Percentiles rank a stretch among this genome's conserved stretches.
Evolutionary conservation across 2,113 vertebrate genomes (phyloP).

Genomic region (Vulpes lagopus): DNA sequence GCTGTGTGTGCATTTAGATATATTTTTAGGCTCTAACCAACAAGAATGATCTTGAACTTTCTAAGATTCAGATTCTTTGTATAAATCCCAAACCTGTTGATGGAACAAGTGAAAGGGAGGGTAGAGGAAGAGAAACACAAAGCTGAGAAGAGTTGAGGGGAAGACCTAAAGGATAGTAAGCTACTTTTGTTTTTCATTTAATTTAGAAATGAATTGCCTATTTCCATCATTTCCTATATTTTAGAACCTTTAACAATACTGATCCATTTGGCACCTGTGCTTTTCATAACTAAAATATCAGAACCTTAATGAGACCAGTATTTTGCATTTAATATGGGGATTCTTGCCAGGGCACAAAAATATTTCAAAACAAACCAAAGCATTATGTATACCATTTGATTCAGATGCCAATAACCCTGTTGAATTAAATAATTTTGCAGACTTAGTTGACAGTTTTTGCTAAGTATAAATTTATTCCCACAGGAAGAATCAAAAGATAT

Average conservation of each 20-base stretch:
- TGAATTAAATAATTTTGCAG: background rate
- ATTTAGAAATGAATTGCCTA: background rate
- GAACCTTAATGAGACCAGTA: background rate
- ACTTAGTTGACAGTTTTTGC: background rate
- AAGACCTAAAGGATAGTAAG: background rate
- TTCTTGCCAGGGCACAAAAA: background rate
- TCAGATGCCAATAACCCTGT: background rate
- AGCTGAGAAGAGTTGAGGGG: background rate
- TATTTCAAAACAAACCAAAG: background rate
- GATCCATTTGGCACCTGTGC: background rate
- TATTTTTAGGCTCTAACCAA: slow-evolving; percentile 84
- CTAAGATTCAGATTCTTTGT: slow-evolving; percentile 51
- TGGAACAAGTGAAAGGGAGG: background rate
- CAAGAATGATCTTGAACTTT: slow-evolving; percentile 82
- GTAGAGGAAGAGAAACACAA: background rate
- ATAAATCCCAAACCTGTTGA: slow-evolving; percentile 27
- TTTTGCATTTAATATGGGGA: background rate
- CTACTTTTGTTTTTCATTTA: background rate
- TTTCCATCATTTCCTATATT: background rate
- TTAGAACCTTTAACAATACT: background rate
- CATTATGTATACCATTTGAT: background rate
- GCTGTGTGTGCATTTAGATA: slow-evolving; percentile 79
- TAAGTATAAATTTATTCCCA: background rate
- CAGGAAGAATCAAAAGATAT: background rate
- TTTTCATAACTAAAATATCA: background rate